Evolutionary conservation across 2,888 invertebrate species (phyloP), one percentile per base, ranked within the genome.

Genomic region (Dyspetes luteomarginatus): DNA sequence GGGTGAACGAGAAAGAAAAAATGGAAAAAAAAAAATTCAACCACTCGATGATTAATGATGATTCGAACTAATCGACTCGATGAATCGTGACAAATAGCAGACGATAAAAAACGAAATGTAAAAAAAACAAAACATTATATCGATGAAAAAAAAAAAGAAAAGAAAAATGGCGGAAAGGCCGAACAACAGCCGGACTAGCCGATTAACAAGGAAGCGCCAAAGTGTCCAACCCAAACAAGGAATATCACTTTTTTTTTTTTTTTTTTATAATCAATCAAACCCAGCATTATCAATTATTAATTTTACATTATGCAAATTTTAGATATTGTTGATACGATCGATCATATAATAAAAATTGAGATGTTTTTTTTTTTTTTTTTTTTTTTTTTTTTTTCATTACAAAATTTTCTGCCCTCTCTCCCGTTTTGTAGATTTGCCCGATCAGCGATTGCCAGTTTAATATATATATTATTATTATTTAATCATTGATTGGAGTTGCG

Each of bases 401-500:
- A 55, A 9, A 50, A 28, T 24, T 22, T 65, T 74, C 56, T 74
- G 65, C 65, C 58, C 67, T 48, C 62, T 55, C 15, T 62, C 41
- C 62, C 56, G 55, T 74, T 48, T 68, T 58, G 55, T 45, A 15
- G 73, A 73, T 26, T 41, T 64, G 50, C 65, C 48, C 15, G 78
- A 79, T 83, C 67, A 78, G 79, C 78, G 86, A 88, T 89, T 90
- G 91, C 91, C 91, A 91, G 91, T 90, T 83, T 86, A 83, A 80
- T 85, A 58, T 77, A 79, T n/a, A n/a, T n/a, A n/a, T n/a, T n/a
- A n/a, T n/a, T n/a, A n/a, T n/a, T n/a, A n/a, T 73, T 43, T 7
- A 68, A 68, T 55, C 48, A 87, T 85, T 85, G 90, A 91, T 92
- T 92, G 92, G 92, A 91, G 91, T 90, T 92, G 91, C 89, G 89